Percentiles rank a stretch among this genome's conserved stretches.
Conservation (phyloP, 35 echinoderm and acorn worm species). For the Ptychodera flava region DNA sequence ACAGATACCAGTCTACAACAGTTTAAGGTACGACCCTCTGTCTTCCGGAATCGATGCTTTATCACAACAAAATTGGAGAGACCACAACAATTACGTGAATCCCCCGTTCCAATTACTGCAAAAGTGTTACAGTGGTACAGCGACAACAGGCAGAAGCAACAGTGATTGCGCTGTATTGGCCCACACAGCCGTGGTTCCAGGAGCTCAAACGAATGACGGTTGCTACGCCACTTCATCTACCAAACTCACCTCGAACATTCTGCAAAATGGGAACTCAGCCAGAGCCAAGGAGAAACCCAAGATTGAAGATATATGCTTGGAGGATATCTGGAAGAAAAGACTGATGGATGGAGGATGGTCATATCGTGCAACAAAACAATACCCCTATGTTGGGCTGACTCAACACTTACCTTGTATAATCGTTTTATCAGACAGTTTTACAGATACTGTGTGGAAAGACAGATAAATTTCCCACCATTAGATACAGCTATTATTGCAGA, state of each 20-base stretch:
- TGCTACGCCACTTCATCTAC: neutral
- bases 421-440: neutral
- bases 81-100: constrained; percentile 8
- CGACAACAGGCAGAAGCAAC: constrained; percentile 21
- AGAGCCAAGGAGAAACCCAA: constrained; percentile 21
- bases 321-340: constrained; percentile 26
- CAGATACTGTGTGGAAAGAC: constrained; percentile 7
- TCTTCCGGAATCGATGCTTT: neutral
- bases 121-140: neutral
- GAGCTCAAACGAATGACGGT: constrained; percentile 11
- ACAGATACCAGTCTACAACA: constrained; percentile 11
- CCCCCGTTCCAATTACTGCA: neutral
- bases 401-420: constrained; percentile 32
- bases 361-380: constrained; percentile 10
- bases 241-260: neutral
- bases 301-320: constrained; percentile 38
- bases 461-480: neutral
- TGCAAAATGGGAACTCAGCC: neutral
- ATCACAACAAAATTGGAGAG: neutral
- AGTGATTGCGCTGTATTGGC: constrained; percentile 34
- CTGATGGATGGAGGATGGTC: constrained; percentile 18
- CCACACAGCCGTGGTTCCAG: constrained; percentile 25
- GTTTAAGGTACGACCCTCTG: neutral
- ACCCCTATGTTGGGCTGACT: constrained; percentile 22
- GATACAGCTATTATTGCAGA: constrained; percentile 1